Evolutionary conservation across 64 coral and sea anemone species (phyloP).

Genomic region (Pachyseris speciosa): DNA sequence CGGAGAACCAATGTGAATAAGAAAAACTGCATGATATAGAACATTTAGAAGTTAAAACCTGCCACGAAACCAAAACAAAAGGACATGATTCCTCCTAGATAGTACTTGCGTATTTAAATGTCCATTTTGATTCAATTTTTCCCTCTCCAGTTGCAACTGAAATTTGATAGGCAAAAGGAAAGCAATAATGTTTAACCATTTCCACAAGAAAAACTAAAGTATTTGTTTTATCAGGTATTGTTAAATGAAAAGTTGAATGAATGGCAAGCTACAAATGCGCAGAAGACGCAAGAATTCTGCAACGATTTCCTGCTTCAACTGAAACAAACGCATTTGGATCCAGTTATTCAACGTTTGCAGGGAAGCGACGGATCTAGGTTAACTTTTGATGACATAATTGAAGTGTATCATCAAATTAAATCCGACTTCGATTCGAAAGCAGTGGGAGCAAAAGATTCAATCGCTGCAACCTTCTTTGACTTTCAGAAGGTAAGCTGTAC

Average conservation of each 20-base stretch:
- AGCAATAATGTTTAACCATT: no score
- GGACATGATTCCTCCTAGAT: no score
- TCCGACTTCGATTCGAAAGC: not conserved
- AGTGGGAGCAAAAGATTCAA: constrained; percentile 42
- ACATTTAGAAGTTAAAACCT: no score
- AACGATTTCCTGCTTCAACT: not conserved
- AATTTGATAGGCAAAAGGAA: no score
- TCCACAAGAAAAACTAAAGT: no score
- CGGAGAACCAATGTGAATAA: no score
- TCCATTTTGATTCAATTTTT: no score
- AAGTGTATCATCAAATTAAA: constrained; percentile 40
- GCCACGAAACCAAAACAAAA: no score
- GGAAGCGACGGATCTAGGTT: constrained; percentile 14
- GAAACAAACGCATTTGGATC: not conserved
- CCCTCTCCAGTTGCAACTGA: no score
- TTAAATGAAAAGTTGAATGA: not conserved
- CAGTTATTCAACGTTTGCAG: not conserved
- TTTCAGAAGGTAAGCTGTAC: constrained; percentile 57
- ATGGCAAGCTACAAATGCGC: not conserved
- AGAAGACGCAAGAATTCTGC: not conserved
- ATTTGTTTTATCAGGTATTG: not conserved
- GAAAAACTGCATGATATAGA: no score
- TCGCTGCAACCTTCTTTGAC: constrained; percentile 58
- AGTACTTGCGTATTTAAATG: no score
- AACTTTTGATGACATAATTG: constrained; percentile 63